A percentile compares a stretch with the other conserved stretches of the same genome.
Evolutionary conservation across 2,113 vertebrate genomes (phyloP).

Genomic region (Cromileptes altivelis): DNA sequence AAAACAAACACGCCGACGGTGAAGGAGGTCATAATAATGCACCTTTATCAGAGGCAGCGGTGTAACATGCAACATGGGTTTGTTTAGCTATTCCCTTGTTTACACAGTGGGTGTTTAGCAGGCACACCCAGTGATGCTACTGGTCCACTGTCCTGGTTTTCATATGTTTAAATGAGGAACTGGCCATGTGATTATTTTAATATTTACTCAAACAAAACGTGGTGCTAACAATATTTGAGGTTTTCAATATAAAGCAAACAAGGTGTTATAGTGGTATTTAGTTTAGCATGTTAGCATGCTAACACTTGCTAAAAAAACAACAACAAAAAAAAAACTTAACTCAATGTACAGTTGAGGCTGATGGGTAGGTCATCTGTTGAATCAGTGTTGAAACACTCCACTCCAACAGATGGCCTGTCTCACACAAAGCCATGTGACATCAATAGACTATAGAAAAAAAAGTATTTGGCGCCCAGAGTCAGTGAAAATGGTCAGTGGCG

Average conservation of each 20-base stretch:
- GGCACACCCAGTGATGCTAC: too few relatives aligned
- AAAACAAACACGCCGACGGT: too few relatives aligned
- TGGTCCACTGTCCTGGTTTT: too few relatives aligned
- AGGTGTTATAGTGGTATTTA: neutral
- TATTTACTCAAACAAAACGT: too few relatives aligned
- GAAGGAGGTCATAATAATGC: too few relatives aligned
- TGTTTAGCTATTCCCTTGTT: too few relatives aligned
- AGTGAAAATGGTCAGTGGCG: neutral
- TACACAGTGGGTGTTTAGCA: too few relatives aligned
- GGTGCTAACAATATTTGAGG: too few relatives aligned
- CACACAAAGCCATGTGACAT: slow-evolving; percentile 8
- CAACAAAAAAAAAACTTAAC: neutral
- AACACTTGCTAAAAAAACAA: neutral
- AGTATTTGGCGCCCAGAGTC: neutral
- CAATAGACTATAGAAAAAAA: neutral
- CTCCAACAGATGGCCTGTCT: slow-evolving; percentile 3
- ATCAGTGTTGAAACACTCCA: slow-evolving; percentile 7
- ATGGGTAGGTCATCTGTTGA: neutral
- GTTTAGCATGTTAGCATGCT: neutral
- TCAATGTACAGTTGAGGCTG: neutral
- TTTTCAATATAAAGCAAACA: neutral
- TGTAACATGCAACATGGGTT: too few relatives aligned
- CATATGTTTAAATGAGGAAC: too few relatives aligned
- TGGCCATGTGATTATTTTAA: too few relatives aligned
- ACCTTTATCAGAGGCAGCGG: too few relatives aligned